Percentiles rank a stretch among this genome's conserved stretches.
These are phyloP conservation scores for Lichenostomus cassidix DNA, from an alignment of 2,113 vertebrate genomes.

Conservation along the genomic window DNA sequence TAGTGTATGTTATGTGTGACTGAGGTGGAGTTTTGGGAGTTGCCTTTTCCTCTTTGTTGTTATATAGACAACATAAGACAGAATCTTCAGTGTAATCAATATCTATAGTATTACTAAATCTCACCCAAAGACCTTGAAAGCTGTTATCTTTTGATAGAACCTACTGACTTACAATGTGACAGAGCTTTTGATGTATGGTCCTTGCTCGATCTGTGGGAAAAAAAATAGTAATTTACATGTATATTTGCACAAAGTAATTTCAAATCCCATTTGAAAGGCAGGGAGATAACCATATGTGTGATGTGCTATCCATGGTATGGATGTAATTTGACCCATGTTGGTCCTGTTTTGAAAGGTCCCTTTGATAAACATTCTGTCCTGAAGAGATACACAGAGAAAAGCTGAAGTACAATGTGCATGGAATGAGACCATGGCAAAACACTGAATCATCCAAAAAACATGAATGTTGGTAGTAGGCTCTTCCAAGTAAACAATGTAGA, in stretches of 20 bases:
- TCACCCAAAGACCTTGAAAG: not conserved
- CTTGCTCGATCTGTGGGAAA: not conserved
- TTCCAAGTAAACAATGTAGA: not conserved
- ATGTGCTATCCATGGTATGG: not conserved
- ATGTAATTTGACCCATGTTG: not conserved
- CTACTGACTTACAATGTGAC: not conserved
- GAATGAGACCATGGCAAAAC: not conserved
- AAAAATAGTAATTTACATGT: not conserved
- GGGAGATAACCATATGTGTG: not conserved
- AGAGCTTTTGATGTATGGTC: not conserved
- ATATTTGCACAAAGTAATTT: not conserved
- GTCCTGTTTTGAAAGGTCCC: not conserved
- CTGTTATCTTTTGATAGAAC: not conserved
- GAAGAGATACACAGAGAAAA: not conserved
- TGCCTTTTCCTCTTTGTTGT: not conserved
- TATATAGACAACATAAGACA: not conserved
- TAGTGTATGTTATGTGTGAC: not conserved
- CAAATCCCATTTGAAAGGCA: not conserved
- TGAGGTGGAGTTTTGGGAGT: not conserved
- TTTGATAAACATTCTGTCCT: not conserved
- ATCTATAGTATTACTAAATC: not conserved
- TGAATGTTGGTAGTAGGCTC: not conserved
- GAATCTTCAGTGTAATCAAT: not conserved
- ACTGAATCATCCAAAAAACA: not conserved
- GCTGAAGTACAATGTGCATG: not conserved